phyloP scores from a whole-genome alignment of 2,888 invertebrate genomes.

The Thymelicus acteon region DNA sequence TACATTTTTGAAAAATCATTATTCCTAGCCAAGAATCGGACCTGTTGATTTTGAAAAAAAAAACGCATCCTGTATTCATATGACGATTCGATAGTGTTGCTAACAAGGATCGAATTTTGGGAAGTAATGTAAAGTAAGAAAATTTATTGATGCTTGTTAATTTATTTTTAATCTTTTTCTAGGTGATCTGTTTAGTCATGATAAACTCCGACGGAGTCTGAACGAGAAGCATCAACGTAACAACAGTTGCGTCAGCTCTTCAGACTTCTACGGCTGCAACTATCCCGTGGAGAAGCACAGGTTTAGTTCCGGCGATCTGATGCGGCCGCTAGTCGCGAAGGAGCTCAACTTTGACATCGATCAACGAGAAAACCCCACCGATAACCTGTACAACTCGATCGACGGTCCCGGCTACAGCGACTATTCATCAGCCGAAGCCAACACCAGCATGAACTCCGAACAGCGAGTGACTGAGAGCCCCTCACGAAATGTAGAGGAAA shows the following conservation, averaged over 20 bases:
- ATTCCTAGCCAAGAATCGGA: no score
- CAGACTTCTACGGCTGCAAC: conserved; percentile 83
- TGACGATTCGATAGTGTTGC: no score
- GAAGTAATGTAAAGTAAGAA: background rate
- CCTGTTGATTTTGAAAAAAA: no score
- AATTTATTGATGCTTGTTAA: no score
- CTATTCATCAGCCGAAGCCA: conserved; percentile 66
- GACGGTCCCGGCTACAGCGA: conserved; percentile 68
- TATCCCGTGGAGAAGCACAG: conserved; percentile 81
- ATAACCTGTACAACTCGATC: conserved; percentile 75
- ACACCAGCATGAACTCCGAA: conserved; percentile 62
- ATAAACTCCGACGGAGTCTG: conserved; percentile 77
- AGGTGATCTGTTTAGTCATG: conserved; percentile 80
- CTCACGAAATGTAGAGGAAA: conserved; percentile 91
- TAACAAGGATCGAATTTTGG: no score
- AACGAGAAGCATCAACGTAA: conserved; percentile 82
- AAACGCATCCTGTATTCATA: no score
- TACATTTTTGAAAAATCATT: no score
- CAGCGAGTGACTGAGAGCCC: conserved; percentile 83
- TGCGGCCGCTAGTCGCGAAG: conserved; percentile 76
- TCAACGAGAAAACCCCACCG: conserved; percentile 58
- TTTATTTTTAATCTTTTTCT: conserved; percentile 37
- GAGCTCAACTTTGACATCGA: conserved; percentile 78
- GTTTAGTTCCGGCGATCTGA: conserved; percentile 78
- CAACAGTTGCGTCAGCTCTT: conserved; percentile 82